Evolutionary conservation across 2,113 vertebrate species (phyloP).

Genomic region (Gallinago undulata): DNA sequence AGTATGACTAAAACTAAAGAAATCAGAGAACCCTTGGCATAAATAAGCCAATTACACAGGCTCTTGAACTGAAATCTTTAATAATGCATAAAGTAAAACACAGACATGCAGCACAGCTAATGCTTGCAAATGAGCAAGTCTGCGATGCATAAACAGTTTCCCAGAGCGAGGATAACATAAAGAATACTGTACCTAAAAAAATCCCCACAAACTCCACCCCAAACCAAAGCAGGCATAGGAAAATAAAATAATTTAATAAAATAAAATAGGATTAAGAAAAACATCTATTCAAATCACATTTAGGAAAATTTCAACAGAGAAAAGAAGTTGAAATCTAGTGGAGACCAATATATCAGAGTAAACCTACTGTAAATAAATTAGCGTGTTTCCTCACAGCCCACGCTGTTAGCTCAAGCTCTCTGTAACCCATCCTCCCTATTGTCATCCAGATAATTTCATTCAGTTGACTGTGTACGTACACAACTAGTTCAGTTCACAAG

Average conservation of each 20-base stretch:
- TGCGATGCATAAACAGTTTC: background rate
- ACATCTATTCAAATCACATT: background rate
- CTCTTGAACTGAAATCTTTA: conserved; percentile 49
- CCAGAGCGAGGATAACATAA: background rate
- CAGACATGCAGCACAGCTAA: conserved; percentile 20
- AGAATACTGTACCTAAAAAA: background rate
- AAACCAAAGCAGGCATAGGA: background rate
- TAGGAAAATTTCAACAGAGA: background rate
- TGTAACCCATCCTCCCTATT: background rate
- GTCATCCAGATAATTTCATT: background rate
- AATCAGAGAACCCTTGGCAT: conserved; percentile 22
- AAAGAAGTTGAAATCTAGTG: background rate
- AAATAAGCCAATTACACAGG: conserved; percentile 51
- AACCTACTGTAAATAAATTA: conserved; percentile 12
- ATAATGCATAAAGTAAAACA: conserved; percentile 53
- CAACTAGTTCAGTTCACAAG: background rate
- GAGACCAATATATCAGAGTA: background rate
- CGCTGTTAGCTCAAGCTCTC: background rate
- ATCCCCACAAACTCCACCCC: background rate
- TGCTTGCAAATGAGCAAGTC: conserved; percentile 37
- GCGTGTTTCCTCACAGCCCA: background rate
- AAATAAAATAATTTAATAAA: background rate
- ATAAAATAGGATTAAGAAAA: background rate
- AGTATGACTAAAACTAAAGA: conserved; percentile 13
- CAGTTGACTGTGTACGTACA: rapidly evolving